Conservation (phyloP, 2,888 invertebrate genomes). For the Frankliniella intonsa region DNA sequence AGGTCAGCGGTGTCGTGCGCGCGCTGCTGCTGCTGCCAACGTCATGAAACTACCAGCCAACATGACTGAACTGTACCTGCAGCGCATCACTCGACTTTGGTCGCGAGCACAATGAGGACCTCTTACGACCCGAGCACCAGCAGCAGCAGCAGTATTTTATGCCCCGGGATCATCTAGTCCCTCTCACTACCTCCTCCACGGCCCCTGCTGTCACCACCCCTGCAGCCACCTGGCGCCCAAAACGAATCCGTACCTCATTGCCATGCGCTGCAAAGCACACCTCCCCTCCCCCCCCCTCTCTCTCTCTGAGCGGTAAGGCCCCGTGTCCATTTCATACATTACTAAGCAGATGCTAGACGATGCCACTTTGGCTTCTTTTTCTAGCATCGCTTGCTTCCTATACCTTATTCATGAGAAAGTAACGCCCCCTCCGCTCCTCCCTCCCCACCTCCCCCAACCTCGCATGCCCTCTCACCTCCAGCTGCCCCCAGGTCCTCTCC, state of each 20-base stretch:
- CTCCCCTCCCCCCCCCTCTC: neutral
- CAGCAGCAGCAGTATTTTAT: too few species aligned
- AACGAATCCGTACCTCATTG: slow-evolving; percentile 8
- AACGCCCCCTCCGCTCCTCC: neutral
- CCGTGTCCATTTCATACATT: slow-evolving; percentile 20
- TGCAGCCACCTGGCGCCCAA: neutral
- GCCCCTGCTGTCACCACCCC: too few species aligned
- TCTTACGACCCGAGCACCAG: too few species aligned
- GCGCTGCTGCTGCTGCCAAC: too few species aligned
- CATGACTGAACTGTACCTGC: too few species aligned
- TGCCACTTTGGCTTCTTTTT: slow-evolving; percentile 22
- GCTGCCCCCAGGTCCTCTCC: neutral
- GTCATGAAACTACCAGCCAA: too few species aligned
- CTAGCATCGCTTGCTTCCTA: slow-evolving; percentile 24
- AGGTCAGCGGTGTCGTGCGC: too few species aligned
- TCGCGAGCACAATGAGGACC: too few species aligned
- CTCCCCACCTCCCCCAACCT: neutral
- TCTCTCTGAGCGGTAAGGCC: neutral
- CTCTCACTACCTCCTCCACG: too few species aligned
- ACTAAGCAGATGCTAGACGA: slow-evolving; percentile 15
- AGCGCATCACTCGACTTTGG: too few species aligned
- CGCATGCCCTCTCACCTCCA: neutral
- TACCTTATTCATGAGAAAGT: slow-evolving; percentile 18
- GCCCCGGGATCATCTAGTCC: too few species aligned
- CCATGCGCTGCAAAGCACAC: neutral